Evolutionary conservation across 2,113 vertebrate species (phyloP), one percentile per base, ranked within the genome.

Genomic region (Lynx canadensis): DNA sequence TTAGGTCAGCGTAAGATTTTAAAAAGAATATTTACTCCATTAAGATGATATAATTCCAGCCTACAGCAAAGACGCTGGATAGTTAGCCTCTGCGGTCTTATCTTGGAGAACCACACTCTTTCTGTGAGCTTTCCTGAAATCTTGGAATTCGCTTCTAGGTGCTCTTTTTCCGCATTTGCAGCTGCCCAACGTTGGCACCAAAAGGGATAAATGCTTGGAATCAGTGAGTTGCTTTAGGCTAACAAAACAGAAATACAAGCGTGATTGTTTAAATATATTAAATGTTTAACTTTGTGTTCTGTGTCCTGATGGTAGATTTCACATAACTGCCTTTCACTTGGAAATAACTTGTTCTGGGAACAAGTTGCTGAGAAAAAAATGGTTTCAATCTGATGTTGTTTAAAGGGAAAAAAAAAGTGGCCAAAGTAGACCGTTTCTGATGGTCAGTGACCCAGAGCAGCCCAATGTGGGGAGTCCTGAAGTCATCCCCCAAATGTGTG

Each of bases 401-500:
- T n/a, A 97, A 41, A 96, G 48, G 27, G 63, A 69, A n/a, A 82
- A 63, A 25, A 95, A 96, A 19, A 94, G 60, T 85, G 79, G 68
- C 92, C 93, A 76, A 98, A 98, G 97, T 33, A 98, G 97, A 97
- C 38, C 2, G 71, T 92, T 76, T 98, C 89, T 73, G 80, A 94
- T 92, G 96, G 79, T 92, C 93, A 93, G 87, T 69, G 83, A 98
- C 76, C 73, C 97, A 95, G 95, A 98, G 68, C 60, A 82, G 92
- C 41, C 98, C 98, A 95, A 97, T 94, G 52, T 66, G 95, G 88
- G 89, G 78, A 97, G 73, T 29, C 81, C 48, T 96, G 92, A 98
- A 98, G 86, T 81, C 84, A 98, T 97, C 88, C 31, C 76, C 89
- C 97, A 98, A 83, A 97, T 96, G 91, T 91, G 27, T 89, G 21